These are phyloP conservation scores for Condylura cristata DNA, from an alignment of 2,113 vertebrate genomes.

Conservation along the genomic window DNA sequence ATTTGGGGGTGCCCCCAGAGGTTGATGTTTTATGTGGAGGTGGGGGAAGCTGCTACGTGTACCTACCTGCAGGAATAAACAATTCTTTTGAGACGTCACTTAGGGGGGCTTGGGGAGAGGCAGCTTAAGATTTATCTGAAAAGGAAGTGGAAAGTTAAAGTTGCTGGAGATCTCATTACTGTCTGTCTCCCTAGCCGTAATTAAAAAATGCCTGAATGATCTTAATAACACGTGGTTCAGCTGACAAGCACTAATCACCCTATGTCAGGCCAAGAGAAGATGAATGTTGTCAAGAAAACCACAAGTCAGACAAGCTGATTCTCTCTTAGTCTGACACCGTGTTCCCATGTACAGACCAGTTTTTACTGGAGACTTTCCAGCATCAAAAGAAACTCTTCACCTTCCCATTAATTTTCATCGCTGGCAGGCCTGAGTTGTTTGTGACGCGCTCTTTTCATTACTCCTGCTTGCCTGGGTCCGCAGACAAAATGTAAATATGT, in stretches of 20 bases:
- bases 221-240: constrained; percentile 92
- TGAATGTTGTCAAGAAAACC: constrained; percentile 94
- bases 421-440: constrained; percentile 85
- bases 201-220: constrained; percentile 92
- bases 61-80: constrained; percentile 79
- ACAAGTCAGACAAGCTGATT: constrained; percentile 94
- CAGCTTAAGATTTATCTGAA: constrained; percentile 82
- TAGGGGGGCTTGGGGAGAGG: background rate
- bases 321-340: constrained; percentile 92
- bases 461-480: constrained; percentile 71
- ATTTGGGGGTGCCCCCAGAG: background rate
- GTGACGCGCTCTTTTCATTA: constrained; percentile 77
- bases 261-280: constrained; percentile 91
- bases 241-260: constrained; percentile 93
- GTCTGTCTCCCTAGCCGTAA: constrained; percentile 90
- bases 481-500: constrained; percentile 83
- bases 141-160: constrained; percentile 88
- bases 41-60: constrained; percentile 52
- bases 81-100: constrained; percentile 71
- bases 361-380: constrained; percentile 94
- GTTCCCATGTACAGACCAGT: constrained; percentile 95
- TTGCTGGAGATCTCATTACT: constrained; percentile 87
- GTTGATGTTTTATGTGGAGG: background rate
- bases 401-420: constrained; percentile 84
- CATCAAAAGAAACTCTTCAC: constrained; percentile 87